Conservation (phyloP, 2,797 vertebrate genomes). For the Rhincodon typus region DNA sequence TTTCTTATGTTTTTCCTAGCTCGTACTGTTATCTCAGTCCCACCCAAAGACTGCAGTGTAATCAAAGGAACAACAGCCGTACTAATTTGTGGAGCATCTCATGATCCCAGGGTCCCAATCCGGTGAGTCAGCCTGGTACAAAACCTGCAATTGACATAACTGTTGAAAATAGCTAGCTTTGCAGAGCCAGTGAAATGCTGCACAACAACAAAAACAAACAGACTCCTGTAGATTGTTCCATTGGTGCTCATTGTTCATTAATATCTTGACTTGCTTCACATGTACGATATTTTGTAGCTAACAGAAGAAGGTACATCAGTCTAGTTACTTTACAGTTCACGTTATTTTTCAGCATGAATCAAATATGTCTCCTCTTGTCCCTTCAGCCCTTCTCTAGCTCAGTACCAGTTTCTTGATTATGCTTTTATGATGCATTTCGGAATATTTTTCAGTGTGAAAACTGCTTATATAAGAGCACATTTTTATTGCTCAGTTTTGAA, state of each 20-base stretch:
- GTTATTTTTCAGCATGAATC: background rate
- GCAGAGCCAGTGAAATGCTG: background rate
- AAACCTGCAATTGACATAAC: slow-evolving; percentile 34
- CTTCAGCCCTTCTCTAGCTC: background rate
- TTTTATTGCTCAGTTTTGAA: slow-evolving; percentile 6
- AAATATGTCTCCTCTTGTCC: background rate
- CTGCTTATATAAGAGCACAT: background rate
- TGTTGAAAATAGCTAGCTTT: background rate
- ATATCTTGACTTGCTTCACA: background rate
- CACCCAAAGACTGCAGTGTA: slow-evolving; percentile 77
- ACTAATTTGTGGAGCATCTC: slow-evolving; percentile 71
- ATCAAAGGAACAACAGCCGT: slow-evolving; percentile 88
- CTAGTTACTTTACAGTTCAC: no score
- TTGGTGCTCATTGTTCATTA: background rate
- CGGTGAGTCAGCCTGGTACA: slow-evolving; percentile 55
- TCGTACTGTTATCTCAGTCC: slow-evolving; percentile 71
- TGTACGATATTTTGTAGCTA: background rate
- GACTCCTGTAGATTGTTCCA: background rate
- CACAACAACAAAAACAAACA: background rate
- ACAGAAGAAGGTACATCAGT: background rate
- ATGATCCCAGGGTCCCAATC: slow-evolving; percentile 75
- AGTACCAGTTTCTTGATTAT: background rate
- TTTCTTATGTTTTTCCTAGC: slow-evolving; percentile 59
- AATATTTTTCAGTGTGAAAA: background rate
- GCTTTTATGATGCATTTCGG: background rate